Conservation (phyloP, 2,797 vertebrate species). For the Chelonia mydas region DNA sequence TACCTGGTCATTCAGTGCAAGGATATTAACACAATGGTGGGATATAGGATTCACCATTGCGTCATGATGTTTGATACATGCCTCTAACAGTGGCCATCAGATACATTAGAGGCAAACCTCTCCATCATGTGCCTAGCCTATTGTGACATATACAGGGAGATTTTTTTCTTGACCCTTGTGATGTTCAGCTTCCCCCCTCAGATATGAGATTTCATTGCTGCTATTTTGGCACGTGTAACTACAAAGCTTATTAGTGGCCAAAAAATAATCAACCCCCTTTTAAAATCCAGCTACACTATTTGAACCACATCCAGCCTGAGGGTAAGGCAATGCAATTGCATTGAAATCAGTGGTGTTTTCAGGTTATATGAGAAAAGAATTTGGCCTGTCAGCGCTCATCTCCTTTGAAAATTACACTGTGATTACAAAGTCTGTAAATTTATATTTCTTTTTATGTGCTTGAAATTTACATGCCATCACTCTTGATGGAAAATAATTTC, state of each 20-base stretch:
- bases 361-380: background rate
- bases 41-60: background rate
- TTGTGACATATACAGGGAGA: background rate
- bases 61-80: background rate
- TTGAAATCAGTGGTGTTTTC: background rate
- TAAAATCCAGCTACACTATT: background rate
- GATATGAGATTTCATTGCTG: background rate
- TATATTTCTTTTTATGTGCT: background rate
- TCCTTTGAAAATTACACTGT: no score
- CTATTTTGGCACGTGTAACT: background rate
- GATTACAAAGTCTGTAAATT: background rate
- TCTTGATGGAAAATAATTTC: background rate
- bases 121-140: background rate
- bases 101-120: background rate
- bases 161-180: background rate
- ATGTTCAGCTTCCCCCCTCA: background rate
- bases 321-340: background rate
- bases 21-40: background rate
- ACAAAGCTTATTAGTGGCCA: background rate
- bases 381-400: no score
- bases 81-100: background rate
- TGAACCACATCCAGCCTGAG: background rate
- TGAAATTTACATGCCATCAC: background rate
- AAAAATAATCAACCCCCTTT: background rate
- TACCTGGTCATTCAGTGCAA: background rate